Conservation (phyloP, 2,888 invertebrate species). For the Barypeithes pellucidus region DNA sequence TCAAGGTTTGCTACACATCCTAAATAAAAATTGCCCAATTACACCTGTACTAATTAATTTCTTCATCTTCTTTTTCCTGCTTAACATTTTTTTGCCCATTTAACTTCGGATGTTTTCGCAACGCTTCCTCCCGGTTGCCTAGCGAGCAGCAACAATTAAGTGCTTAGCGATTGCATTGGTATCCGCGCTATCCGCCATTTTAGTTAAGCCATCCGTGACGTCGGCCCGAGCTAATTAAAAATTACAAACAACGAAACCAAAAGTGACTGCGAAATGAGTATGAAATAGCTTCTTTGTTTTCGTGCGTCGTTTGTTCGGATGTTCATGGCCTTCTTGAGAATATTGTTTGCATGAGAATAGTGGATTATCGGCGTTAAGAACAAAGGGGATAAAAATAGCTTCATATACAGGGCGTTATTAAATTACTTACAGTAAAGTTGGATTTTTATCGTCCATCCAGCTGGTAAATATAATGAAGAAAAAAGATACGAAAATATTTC, state of each 20-base stretch:
- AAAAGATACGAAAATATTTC: too few species aligned
- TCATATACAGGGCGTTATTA: conserved; percentile 3
- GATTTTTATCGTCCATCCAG: too few species aligned
- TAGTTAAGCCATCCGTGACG: conserved; percentile 56
- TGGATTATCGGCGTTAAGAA: conserved; percentile 31
- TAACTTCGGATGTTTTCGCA: conserved; percentile 46
- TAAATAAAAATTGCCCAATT: conserved; percentile 27
- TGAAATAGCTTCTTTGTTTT: conserved; percentile 62
- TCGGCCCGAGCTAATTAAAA: conserved; percentile 64
- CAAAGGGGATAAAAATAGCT: conserved; percentile 14
- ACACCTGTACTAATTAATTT: conserved; percentile 37
- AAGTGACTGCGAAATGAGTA: conserved; percentile 64
- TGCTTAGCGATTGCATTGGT: conserved; percentile 51
- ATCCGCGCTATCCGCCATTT: conserved; percentile 55
- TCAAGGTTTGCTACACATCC: conserved; percentile 26
- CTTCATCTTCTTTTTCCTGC: conserved; percentile 38
- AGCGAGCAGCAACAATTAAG: conserved; percentile 51
- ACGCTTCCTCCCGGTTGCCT: conserved; percentile 42
- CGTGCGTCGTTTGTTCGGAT: conserved; percentile 48
- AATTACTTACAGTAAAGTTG: too few species aligned
- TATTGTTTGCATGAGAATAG: conserved; percentile 46
- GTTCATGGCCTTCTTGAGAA: conserved; percentile 48
- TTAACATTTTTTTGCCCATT: conserved; percentile 35
- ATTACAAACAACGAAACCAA: conserved; percentile 63
- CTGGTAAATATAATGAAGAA: too few species aligned